Evolutionary conservation across 64 coral and sea anemone genomes (phyloP), one percentile per base, ranked within the genome.

Genomic region (Actinia tenebrosa): DNA sequence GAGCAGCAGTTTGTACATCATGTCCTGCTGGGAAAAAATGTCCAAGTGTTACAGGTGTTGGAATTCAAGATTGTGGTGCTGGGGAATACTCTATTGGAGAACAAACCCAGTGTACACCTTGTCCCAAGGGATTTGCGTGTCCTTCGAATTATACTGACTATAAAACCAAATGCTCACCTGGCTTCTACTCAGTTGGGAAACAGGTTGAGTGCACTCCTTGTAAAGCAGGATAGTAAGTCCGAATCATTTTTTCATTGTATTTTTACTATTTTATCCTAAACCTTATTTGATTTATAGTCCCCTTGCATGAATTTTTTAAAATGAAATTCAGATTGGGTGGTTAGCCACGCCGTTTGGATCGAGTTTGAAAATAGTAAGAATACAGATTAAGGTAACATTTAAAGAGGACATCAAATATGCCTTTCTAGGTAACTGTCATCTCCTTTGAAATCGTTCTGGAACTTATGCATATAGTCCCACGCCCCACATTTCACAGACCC

Each of bases 181-280:
- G 97, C 17, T 92, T 46, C 26, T 99, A 90, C 55, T 86, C 97
- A 5, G 75, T 47, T 71, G 86, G 83, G 18, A 71, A 77, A 80
- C 89, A 98, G 56, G 81, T 82, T 3, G 82, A 54, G 6, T 98
- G 96, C 43, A 95, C 93, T 11, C 50, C 81, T 3, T 98, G 96
- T 47, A 80, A 81, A 79, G 81, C 90, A 53, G 96, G 96, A 92
- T 98, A 87, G 96, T 94, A 98, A 98, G 96, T 98, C 56, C 15
- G 17, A 87, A 75, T 27, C 3, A 13, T 37, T 37, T 37, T 37
- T 37, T 37, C 30, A 37, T 37, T 37, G 30, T 37, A 37, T 0
- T 0, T 37, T 37, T 37, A 37, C 30, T 37, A 37, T 37, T 37
- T 37, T 37, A 37, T 37, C 30, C 30, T 37, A 37, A 37, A 37